Conservation (phyloP, 1,140 invertebrate species). For the Hylaeus volcanicus region DNA sequence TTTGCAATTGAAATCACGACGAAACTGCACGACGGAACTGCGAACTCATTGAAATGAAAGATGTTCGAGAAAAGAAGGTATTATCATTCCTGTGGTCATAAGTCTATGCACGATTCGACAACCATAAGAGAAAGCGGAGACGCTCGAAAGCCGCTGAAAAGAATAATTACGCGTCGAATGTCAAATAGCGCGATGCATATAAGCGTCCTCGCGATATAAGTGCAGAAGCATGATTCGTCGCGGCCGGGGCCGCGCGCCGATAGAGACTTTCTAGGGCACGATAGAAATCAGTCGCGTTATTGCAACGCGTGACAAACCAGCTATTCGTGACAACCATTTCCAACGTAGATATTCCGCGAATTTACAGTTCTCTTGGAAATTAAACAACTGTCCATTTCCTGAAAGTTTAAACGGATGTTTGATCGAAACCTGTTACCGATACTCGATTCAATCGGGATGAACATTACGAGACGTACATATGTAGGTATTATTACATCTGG, state of each 20-base stretch:
- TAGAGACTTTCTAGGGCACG: constrained; percentile 27
- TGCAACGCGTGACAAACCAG: not conserved
- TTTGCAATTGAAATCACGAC: not conserved
- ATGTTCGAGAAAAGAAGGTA: not conserved
- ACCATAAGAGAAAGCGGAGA: constrained; percentile 19
- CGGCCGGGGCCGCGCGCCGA: not conserved
- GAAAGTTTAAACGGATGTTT: no score
- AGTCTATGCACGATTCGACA: constrained; percentile 24
- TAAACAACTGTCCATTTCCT: no score
- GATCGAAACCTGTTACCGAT: no score
- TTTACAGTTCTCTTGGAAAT: no score
- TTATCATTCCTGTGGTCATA: not conserved
- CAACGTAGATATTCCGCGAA: not conserved
- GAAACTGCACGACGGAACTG: not conserved
- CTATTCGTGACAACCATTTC: not conserved
- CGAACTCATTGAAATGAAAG: not conserved
- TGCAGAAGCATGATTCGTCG: not conserved
- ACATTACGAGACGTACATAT: no score
- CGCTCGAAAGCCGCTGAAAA: constrained; percentile 28
- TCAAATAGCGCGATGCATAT: constrained; percentile 26
- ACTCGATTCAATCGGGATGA: no score
- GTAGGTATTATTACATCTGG: no score
- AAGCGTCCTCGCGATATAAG: not conserved
- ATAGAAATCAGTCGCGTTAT: constrained; percentile 28
- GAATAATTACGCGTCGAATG: constrained; percentile 13